Conservation (phyloP, 1,140 invertebrate genomes). For the Euborellia annulipes region DNA sequence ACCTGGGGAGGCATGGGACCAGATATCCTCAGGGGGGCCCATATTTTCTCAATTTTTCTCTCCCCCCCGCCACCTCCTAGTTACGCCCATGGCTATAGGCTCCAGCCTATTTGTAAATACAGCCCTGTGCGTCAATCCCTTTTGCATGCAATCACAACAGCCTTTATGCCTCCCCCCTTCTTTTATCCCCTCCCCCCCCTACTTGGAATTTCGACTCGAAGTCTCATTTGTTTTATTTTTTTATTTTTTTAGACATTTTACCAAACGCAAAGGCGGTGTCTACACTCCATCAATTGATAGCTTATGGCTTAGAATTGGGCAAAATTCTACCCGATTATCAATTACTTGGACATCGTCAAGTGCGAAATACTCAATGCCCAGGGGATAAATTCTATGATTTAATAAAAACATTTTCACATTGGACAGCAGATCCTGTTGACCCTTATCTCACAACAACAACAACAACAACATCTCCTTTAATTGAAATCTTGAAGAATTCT, state of each 20-base stretch:
- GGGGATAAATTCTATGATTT: slow-evolving; percentile 33
- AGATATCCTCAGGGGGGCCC: too few species aligned
- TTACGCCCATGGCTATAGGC: too few species aligned
- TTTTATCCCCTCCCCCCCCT: too few species aligned
- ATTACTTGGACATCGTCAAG: slow-evolving; percentile 33
- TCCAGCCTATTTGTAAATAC: too few species aligned
- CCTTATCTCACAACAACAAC: neutral
- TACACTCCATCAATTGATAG: slow-evolving; percentile 27
- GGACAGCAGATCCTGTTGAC: slow-evolving; percentile 12
- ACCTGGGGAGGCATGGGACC: too few species aligned
- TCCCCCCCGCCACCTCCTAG: too few species aligned
- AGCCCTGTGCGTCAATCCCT: too few species aligned
- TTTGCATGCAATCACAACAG: too few species aligned
- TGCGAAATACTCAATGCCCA: slow-evolving; percentile 28
- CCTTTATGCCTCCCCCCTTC: too few species aligned
- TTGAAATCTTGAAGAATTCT: too few species aligned
- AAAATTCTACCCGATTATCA: slow-evolving; percentile 27
- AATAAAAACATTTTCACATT: slow-evolving; percentile 35
- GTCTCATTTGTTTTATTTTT: slow-evolving; percentile 4
- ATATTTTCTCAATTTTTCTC: too few species aligned
- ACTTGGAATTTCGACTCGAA: slow-evolving; percentile 1
- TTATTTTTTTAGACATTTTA: slow-evolving; percentile 27
- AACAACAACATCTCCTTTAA: neutral
- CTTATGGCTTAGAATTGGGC: slow-evolving; percentile 23
- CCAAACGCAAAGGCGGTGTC: slow-evolving; percentile 28